Base-by-base conservation (phyloP, 2,888 invertebrate genomes). In the Tetheella fluctuosa region DNA sequence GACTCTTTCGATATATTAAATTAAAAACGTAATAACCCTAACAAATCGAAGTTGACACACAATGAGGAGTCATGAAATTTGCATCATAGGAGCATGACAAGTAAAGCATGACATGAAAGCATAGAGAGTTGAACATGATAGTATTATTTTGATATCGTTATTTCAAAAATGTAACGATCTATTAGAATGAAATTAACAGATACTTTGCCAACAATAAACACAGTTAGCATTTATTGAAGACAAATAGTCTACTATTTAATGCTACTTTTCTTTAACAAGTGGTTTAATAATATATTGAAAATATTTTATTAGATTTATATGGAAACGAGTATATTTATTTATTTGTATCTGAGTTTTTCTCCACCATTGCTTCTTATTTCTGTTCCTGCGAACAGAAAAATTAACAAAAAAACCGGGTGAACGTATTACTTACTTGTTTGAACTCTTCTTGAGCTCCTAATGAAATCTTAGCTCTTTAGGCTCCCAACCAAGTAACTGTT, bases 381-480 rank as follows among this genome's bases (percentile, higher is more conserved):
- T 57, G 30, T 57, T 70, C 71, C 89, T 90, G 92, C 60, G 77
- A 88, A 91, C 88, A 89, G 68, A 89, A 73, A 80, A 69, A 53
- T 59, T 69, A 70, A 67, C 61, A 67, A 58, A 63, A 64, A 64
- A 55, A 65, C 61, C 62, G 68, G 56, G 73, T 67, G 79, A 83
- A 81, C 81, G 77, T 59, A 77, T 80, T 85, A 93, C 93, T 93
- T 86, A 93, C 93, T 90, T 92, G 65, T 77, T 91, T 86, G 89
- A 91, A 91, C 91, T 92, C 93, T 85, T 89, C 89, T 81, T 81
- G 91, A 91, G 91, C 84, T 84, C 91, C 89, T 85, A 87, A 76
- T 83, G 93, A 90, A 93, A 93, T 93, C 81, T 85, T 92, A 89
- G 81, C 79, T 82, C 86, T 90, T 86, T 93, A 93, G 84, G 90